Evolutionary conservation across 2,888 invertebrate species (phyloP).

Genomic region (Chaitophorus viminalis): DNA sequence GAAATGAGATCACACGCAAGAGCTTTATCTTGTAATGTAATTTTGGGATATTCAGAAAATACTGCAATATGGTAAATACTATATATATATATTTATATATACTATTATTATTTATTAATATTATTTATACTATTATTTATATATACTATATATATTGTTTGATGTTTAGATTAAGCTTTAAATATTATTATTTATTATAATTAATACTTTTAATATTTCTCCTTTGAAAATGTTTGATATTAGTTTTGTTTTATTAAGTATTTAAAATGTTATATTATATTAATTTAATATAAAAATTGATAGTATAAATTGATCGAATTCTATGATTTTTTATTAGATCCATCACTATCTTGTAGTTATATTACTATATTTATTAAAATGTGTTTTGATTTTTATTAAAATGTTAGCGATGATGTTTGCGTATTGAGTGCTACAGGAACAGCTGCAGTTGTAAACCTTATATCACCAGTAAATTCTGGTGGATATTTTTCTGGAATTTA

Average conservation of each 20-base stretch:
- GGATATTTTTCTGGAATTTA: constrained; percentile 55
- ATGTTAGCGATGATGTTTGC: constrained; percentile 88
- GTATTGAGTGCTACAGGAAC: constrained; percentile 94
- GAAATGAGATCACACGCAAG: constrained; percentile 94
- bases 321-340: neutral
- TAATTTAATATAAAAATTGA: no score
- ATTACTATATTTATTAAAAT: neutral
- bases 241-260: neutral
- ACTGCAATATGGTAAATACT: constrained; percentile 86
- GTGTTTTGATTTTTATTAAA: neutral
- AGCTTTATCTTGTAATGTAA: constrained; percentile 92
- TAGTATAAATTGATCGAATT: no score
- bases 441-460: constrained; percentile 73
- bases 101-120: no score
- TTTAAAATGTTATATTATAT: no score
- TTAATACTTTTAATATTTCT: neutral
- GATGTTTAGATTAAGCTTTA: neutral
- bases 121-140: no score
- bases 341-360: neutral
- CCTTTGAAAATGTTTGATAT: neutral
- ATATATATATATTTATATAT: neutral
- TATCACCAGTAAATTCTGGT: constrained; percentile 43
- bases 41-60: constrained; percentile 91
- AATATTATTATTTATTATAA: neutral
- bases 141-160: no score